Percentiles rank a stretch among this genome's conserved stretches.
These are phyloP conservation scores for Tetramorium bicarinatum DNA, from an alignment of 2,888 invertebrate species.

Conservation along the genomic window DNA sequence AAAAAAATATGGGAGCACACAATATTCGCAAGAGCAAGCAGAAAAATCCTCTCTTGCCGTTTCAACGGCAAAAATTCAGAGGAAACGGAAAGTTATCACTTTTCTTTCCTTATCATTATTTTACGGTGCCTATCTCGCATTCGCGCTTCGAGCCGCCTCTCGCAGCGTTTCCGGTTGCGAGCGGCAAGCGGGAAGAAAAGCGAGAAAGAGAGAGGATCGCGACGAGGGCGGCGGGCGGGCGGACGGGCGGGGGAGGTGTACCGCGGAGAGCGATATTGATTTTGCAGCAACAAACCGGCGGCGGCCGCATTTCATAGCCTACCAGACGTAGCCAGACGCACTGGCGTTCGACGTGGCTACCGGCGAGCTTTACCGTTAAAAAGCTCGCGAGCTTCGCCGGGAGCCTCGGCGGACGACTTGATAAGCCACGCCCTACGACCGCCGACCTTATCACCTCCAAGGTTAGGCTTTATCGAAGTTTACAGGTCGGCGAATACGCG, in stretches of 20 bases:
- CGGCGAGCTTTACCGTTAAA: constrained; percentile 17
- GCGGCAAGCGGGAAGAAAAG: constrained; percentile 49
- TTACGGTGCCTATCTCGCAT: constrained; percentile 23
- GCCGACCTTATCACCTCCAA: constrained; percentile 66
- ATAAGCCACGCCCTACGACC: constrained; percentile 60
- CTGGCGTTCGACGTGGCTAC: constrained; percentile 28
- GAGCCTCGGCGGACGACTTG: constrained; percentile 5
- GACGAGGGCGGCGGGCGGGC: constrained; percentile 33
- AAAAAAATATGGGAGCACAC: neutral
- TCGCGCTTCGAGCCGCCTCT: constrained; percentile 33
- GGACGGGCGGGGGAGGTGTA: constrained; percentile 47
- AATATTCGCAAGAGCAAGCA: neutral
- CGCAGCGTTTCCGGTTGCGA: constrained; percentile 36
- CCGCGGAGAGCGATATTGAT: constrained; percentile 80
- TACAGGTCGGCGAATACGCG: constrained; percentile 70
- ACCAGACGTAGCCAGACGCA: constrained; percentile 51
- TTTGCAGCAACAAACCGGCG: constrained; percentile 83
- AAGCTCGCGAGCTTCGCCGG: constrained; percentile 1
- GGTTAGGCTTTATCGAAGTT: constrained; percentile 73
- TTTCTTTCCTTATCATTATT: constrained; percentile 32
- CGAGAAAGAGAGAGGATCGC: constrained; percentile 48
- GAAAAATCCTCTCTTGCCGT: neutral
- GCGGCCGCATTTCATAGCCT: constrained; percentile 78
- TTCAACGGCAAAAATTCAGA: neutral
- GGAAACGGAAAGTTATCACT: constrained; percentile 13